Percentiles rank a stretch among this genome's conserved stretches.
These are phyloP conservation scores for Tor tambroides DNA, from an alignment of 2,113 vertebrate genomes.

Conservation along the genomic window DNA sequence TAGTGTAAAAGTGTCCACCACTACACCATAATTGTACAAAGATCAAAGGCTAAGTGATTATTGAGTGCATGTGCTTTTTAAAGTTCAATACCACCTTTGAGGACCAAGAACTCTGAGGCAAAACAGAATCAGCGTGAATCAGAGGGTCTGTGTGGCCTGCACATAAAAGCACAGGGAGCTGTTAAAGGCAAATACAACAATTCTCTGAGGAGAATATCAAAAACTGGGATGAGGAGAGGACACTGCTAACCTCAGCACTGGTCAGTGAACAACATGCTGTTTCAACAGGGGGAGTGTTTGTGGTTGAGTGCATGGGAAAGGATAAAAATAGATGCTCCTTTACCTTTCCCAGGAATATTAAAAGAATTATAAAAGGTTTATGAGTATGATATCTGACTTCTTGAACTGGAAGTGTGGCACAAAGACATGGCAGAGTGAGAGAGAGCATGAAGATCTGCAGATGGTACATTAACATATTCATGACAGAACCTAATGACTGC, in stretches of 20 bases:
- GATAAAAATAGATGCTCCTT: conserved; percentile 3
- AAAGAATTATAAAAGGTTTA: background rate
- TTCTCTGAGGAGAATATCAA: conserved; percentile 31
- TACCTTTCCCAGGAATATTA: background rate
- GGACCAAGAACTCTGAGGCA: conserved; percentile 54
- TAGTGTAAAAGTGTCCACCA: conserved; percentile 1
- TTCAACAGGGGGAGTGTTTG: background rate
- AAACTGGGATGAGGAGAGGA: background rate
- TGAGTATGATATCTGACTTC: conserved; percentile 1
- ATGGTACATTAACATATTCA: conserved; percentile 60
- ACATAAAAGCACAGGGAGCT: conserved; percentile 24
- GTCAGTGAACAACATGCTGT: conserved; percentile 16
- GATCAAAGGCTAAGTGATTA: conserved; percentile 51
- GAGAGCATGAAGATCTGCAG: background rate
- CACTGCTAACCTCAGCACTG: background rate
- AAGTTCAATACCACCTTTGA: conserved; percentile 47
- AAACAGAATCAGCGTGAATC: conserved; percentile 11
- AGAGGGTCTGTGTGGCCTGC: background rate
- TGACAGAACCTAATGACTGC: conserved; percentile 67
- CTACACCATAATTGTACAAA: conserved; percentile 55
- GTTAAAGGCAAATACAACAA: background rate
- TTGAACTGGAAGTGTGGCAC: background rate
- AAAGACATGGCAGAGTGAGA: background rate
- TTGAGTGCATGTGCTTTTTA: conserved; percentile 40
- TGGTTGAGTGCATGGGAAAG: background rate